Base-by-base conservation (phyloP, 1,140 invertebrate genomes). In the Procambarus virginalis region DNA sequence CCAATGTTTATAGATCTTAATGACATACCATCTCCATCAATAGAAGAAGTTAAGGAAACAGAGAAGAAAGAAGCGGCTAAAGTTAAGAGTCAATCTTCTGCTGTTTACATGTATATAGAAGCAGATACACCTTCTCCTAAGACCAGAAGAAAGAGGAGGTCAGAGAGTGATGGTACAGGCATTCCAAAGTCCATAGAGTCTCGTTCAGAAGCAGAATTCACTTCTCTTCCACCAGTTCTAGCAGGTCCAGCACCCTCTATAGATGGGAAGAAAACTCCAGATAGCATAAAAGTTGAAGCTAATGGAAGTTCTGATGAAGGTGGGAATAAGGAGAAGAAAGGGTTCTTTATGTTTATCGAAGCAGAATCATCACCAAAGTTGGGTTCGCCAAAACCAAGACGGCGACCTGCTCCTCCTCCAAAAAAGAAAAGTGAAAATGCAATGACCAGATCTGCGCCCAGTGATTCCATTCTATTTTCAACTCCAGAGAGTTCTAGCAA, bases 1-100 rank as follows among this genome's bases (percentile, higher is more conserved):
- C 96, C 96, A 4, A 96, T 96, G 96, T 96, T 96, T 68, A 96
- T 96, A 79, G 96, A 96, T 93, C 94, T 96, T 76, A 95, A 95
- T 51, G 95, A 95, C 58, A 93, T 94, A 6, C 94, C 94, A 51
- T 80, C 85, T 46, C 90, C 90, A 20, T 45, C 70, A 48, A 73
- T 48, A 82, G 91, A 93, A 93, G 51, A 91, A 34, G 34, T 48
- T 2, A 58, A 89, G 82, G 73, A 60, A 92, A 58, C 58, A 22
- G 84, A 86, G 20, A 90, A 90, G 55, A 58, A 70, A 55, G 86
- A 64, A 81, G 78, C 78, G 64, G 5, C 51, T 45, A 91, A 60
- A 45, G 46, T 76, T 22, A 89, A 89, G 81, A 55, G 34, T 17
- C 91, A 84, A 45, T 84, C 81, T 6, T 88, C 91, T 46, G 81